A percentile compares a stretch with the other conserved stretches of the same genome.
These are phyloP conservation scores for Theretra japonica DNA, from an alignment of 2,888 invertebrate genomes.

Conservation along the genomic window DNA sequence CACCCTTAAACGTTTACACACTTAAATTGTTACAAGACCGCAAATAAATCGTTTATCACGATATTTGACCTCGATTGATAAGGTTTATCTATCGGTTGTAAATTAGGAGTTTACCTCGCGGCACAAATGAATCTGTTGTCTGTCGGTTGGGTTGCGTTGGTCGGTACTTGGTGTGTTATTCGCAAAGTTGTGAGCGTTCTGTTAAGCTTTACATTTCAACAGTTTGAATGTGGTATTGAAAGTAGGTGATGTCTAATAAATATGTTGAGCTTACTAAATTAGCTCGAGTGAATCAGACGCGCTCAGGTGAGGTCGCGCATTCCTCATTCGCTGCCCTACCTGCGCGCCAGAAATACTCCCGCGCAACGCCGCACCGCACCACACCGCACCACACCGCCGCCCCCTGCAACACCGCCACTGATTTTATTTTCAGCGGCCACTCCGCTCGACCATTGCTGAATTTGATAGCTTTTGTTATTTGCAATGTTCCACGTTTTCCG, in stretches of 20 bases:
- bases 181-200: constrained; percentile 28
- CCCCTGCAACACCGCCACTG: constrained; percentile 48
- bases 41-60: constrained; percentile 80
- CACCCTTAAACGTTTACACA: constrained; percentile 76
- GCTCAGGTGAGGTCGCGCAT: constrained; percentile 83
- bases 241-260: constrained; percentile 65
- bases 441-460: constrained; percentile 44
- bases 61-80: constrained; percentile 47
- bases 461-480: constrained; percentile 56
- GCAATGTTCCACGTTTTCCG: constrained; percentile 11
- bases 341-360: constrained; percentile 80
- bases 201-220: constrained; percentile 41
- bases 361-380: constrained; percentile 65
- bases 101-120: constrained; percentile 2
- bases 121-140: constrained; percentile 16
- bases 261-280: constrained; percentile 77
- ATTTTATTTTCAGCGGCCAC: constrained; percentile 63
- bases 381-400: constrained; percentile 52
- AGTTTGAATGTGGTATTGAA: constrained; percentile 55
- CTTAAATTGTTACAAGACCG: constrained; percentile 71
- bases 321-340: constrained; percentile 77
- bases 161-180: not conserved
- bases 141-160: not conserved
- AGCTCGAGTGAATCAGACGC: constrained; percentile 79
- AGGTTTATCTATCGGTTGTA: constrained; percentile 3